These are phyloP conservation scores for Cactoblastis cactorum DNA, from an alignment of 2,888 invertebrate genomes.

Conservation along the genomic window DNA sequence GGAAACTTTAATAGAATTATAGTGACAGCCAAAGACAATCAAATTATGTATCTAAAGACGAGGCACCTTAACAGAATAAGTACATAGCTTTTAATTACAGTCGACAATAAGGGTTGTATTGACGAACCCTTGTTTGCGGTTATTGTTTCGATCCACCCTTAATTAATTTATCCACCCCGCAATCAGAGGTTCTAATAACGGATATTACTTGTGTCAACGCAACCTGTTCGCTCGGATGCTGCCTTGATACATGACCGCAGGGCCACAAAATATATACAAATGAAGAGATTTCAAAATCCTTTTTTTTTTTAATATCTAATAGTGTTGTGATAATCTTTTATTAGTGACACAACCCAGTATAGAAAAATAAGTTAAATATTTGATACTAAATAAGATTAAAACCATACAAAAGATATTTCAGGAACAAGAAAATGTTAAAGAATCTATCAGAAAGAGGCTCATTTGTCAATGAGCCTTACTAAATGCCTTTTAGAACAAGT, in stretches of 20 bases:
- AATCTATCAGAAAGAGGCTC: too few species aligned
- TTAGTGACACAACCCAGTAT: too few species aligned
- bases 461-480: too few species aligned
- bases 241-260: neutral
- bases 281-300: too few species aligned
- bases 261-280: too few species aligned
- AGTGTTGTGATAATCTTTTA: too few species aligned
- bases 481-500: too few species aligned
- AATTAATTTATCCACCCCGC: constrained; percentile 52
- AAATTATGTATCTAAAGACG: neutral
- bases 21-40: neutral
- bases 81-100: constrained; percentile 44
- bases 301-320: too few species aligned
- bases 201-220: constrained; percentile 26
- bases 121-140: constrained; percentile 71
- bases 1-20: neutral
- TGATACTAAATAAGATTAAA: too few species aligned
- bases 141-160: constrained; percentile 71
- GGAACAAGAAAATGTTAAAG: too few species aligned
- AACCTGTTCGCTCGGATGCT: constrained; percentile 22
- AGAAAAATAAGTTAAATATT: too few species aligned
- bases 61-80: constrained; percentile 29
- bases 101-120: constrained; percentile 61
- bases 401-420: too few species aligned
- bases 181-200: constrained; percentile 24